phyloP scores from a whole-genome alignment of 92 coral and sea anemone genomes.

The Bergia puertoricense region DNA sequence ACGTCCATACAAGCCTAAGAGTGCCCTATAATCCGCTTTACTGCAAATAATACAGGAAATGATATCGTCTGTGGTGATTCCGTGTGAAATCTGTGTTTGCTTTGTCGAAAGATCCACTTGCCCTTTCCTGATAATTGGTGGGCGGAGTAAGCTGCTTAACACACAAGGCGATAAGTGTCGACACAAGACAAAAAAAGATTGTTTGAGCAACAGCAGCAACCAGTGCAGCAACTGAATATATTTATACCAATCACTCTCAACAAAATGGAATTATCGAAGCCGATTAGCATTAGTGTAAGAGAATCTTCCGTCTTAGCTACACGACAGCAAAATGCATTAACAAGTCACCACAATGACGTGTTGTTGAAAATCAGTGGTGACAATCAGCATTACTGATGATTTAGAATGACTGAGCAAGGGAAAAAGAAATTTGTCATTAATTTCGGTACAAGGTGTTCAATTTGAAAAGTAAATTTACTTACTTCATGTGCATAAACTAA shows the following conservation, averaged over 20 bases:
- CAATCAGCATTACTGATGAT: not conserved
- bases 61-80: slow-evolving; percentile 2
- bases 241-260: not conserved
- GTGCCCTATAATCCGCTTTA: not conserved
- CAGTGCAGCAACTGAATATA: not conserved
- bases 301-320: not conserved
- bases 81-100: slow-evolving; percentile 9
- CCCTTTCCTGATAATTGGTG: slow-evolving; percentile 12
- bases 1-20: slow-evolving; percentile 11
- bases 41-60: slow-evolving; percentile 14
- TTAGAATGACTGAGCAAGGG: too few relatives aligned
- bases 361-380: not conserved
- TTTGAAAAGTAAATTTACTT: not conserved
- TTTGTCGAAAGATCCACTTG: not conserved
- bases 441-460: not conserved
- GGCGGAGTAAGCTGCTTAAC: slow-evolving; percentile 33
- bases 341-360: not conserved
- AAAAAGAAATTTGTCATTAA: too few relatives aligned
- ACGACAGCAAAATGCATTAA: not conserved
- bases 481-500: not conserved
- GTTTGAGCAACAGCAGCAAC: not conserved
- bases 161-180: slow-evolving; percentile 8
- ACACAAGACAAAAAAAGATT: not conserved
- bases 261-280: not conserved
- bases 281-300: not conserved